phyloP scores from a whole-genome alignment of 2,888 invertebrate genomes.

The Eristalis arbustorum region DNA sequence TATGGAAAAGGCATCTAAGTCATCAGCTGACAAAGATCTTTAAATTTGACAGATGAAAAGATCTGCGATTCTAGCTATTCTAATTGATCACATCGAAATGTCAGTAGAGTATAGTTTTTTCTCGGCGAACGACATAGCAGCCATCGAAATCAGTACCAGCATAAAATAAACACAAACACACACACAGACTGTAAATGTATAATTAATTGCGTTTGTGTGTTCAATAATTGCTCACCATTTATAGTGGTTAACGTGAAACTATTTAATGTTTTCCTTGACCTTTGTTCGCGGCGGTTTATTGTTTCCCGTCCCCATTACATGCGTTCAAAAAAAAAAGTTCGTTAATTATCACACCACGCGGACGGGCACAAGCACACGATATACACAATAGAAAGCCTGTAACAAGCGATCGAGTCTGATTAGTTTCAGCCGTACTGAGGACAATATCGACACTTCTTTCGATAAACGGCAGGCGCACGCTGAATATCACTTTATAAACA shows the following conservation, averaged over 20 bases:
- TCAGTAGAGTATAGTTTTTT: background rate
- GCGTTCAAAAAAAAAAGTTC: slow-evolving; percentile 17
- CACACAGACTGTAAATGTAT: background rate
- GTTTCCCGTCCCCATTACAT: background rate
- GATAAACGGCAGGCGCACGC: slow-evolving; percentile 5
- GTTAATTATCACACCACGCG: slow-evolving; percentile 9
- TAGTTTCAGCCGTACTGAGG: slow-evolving; percentile 12
- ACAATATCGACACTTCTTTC: background rate
- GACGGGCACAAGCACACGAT: background rate
- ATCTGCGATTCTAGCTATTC: background rate
- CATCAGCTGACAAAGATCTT: background rate
- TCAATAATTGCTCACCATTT: background rate
- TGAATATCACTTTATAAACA: slow-evolving; percentile 21
- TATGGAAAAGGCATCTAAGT: no score
- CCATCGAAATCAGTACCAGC: background rate
- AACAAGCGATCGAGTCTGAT: background rate
- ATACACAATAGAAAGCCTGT: background rate
- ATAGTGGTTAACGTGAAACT: background rate
- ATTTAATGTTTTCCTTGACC: slow-evolving; percentile 44
- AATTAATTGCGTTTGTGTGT: no score
- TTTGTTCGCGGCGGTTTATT: slow-evolving; percentile 1
- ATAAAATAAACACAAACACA: background rate
- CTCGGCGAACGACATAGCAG: background rate
- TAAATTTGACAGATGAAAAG: background rate
- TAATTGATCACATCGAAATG: background rate